Evolutionary conservation across 2,888 invertebrate genomes (phyloP).

Genomic region (Leptopterna dolabrata): DNA sequence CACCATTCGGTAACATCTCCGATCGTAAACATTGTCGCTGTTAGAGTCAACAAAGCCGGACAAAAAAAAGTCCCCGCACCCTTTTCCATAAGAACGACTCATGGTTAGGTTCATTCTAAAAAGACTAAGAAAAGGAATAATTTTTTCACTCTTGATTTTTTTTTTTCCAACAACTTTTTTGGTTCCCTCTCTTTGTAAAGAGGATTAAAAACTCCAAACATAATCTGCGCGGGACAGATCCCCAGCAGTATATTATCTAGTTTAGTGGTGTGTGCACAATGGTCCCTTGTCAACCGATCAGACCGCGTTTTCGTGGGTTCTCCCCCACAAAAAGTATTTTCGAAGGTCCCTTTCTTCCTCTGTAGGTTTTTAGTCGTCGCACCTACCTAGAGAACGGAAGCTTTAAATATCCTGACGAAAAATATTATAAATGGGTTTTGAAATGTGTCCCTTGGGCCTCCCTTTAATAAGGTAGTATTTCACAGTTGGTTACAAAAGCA

Average conservation of each 20-base stretch:
- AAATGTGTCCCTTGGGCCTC: slow-evolving; percentile 30
- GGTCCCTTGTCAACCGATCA: slow-evolving; percentile 47
- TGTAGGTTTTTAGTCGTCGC: slow-evolving; percentile 1
- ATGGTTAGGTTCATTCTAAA: neutral
- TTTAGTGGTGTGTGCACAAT: slow-evolving; percentile 52
- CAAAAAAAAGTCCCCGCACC: neutral
- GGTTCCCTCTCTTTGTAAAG: neutral
- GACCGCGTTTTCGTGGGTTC: slow-evolving; percentile 26
- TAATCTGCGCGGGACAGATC: slow-evolving; percentile 38
- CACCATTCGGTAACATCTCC: slow-evolving; percentile 11
- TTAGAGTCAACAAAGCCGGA: neutral
- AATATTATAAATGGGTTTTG: slow-evolving; percentile 40
- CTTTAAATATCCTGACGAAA: slow-evolving; percentile 46
- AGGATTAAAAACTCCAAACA: slow-evolving; percentile 50
- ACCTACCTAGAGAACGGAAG: slow-evolving; percentile 29
- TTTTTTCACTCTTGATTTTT: neutral
- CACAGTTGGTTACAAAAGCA: slow-evolving; percentile 6
- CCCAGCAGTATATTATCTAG: slow-evolving; percentile 47
- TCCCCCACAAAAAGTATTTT: slow-evolving; percentile 35
- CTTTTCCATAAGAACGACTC: neutral
- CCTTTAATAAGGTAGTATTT: slow-evolving; percentile 33
- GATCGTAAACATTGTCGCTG: slow-evolving; percentile 31
- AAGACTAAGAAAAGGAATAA: neutral
- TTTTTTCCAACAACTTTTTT: neutral
- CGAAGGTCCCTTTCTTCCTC: neutral